Evolutionary conservation across 2,113 vertebrate species (phyloP).

Genomic region (Tautogolabrus adspersus): DNA sequence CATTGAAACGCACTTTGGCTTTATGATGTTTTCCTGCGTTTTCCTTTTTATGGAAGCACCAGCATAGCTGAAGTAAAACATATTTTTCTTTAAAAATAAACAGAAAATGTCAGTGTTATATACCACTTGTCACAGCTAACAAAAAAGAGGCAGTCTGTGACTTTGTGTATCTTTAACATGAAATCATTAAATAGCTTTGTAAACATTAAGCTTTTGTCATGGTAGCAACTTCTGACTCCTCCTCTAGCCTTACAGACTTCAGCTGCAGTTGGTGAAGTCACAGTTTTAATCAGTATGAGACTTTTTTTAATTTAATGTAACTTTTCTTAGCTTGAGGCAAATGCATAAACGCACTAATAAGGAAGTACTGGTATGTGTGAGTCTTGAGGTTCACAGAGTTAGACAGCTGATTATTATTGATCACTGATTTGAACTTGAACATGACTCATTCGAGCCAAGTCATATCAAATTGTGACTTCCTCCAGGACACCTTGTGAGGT

Average conservation of each 20-base stretch:
- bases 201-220: constrained; percentile 48
- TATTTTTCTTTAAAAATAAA: background rate
- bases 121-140: background rate
- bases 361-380: background rate
- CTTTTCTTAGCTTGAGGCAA: background rate
- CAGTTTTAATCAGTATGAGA: background rate
- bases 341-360: background rate
- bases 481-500: background rate
- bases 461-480: background rate
- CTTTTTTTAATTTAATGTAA: background rate
- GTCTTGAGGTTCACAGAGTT: background rate
- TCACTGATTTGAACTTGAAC: background rate
- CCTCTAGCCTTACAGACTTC: background rate
- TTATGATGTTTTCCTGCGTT: background rate
- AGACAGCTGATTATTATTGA: background rate
- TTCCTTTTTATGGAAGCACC: background rate
- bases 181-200: background rate
- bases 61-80: background rate
- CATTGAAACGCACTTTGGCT: background rate
- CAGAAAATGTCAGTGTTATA: background rate
- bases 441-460: background rate
- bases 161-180: constrained; percentile 10
- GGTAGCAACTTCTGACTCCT: constrained; percentile 4
- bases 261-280: background rate
- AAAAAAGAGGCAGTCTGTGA: background rate